These are phyloP conservation scores for Tethea ocularis DNA, from an alignment of 2,888 invertebrate genomes.

Conservation along the genomic window DNA sequence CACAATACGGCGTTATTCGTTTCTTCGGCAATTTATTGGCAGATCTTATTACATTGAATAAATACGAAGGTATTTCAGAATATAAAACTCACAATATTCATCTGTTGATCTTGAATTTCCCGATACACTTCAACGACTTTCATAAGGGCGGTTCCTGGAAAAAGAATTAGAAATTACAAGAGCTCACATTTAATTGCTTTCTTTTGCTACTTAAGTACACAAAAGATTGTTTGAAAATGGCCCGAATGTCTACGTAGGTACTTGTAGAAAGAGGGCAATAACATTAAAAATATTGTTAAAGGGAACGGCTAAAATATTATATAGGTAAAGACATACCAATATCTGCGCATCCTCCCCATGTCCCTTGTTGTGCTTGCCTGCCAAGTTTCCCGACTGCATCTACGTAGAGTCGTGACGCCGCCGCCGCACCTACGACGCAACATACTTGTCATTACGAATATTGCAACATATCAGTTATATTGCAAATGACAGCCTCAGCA, in stretches of 20 bases:
- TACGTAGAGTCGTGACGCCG: constrained; percentile 93
- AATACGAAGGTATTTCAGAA: constrained; percentile 14
- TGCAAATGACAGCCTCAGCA: neutral
- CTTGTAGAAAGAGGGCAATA: too few relatives aligned
- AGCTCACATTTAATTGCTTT: neutral
- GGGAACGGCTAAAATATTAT: neutral
- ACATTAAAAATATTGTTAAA: too few relatives aligned
- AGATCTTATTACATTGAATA: constrained; percentile 22
- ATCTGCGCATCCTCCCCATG: constrained; percentile 95
- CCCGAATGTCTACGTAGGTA: too few relatives aligned
- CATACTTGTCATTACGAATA: constrained; percentile 1
- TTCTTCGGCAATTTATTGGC: constrained; percentile 14
- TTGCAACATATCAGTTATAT: neutral
- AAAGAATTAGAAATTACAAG: constrained; percentile 10
- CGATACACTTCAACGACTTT: constrained; percentile 97
- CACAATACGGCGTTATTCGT: constrained; percentile 3
- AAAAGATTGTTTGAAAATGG: constrained; percentile 11
- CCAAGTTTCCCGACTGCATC: constrained; percentile 95
- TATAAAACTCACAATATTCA: constrained; percentile 93
- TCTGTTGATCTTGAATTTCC: constrained; percentile 96
- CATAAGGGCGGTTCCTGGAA: constrained; percentile 93
- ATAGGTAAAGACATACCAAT: constrained; percentile 88
- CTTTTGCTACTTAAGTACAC: constrained; percentile 16
- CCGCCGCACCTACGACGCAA: constrained; percentile 89
- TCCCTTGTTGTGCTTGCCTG: constrained; percentile 94